A percentile compares a stretch with the other conserved stretches of the same genome.
phyloP scores from a whole-genome alignment of 2,113 vertebrate species.

The Ondatra zibethicus region DNA sequence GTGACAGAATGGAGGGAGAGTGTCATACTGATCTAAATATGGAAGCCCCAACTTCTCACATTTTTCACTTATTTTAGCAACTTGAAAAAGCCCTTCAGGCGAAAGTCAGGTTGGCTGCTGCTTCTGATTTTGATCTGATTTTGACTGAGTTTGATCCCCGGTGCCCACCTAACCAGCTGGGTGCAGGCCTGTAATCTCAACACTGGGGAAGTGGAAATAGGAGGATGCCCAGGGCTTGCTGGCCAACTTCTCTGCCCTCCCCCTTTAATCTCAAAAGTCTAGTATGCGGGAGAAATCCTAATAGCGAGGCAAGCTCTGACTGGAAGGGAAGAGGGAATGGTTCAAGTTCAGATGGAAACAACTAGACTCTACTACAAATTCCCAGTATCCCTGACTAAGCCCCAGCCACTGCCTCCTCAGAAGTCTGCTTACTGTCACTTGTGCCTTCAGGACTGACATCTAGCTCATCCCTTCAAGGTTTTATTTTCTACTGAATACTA shows the following conservation, averaged over 20 bases:
- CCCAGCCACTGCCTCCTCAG: too few species aligned
- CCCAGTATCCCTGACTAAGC: neutral
- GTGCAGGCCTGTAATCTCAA: neutral
- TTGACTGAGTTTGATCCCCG: neutral
- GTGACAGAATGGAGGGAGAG: neutral
- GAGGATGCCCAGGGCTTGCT: neutral
- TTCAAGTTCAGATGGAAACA: neutral
- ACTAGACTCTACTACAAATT: neutral
- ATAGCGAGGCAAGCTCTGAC: neutral
- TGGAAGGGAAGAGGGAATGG: constrained; percentile 18
- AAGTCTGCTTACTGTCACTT: neutral
- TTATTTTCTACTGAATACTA: neutral
- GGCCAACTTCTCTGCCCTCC: neutral
- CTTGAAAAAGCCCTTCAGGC: constrained; percentile 22
- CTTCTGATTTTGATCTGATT: constrained; percentile 51
- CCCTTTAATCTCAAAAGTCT: neutral
- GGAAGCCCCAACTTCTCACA: constrained; percentile 21
- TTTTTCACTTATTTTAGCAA: constrained; percentile 60
- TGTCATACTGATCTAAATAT: constrained; percentile 28
- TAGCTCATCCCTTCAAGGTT: neutral
- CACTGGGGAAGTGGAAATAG: too few species aligned
- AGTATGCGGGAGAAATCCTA: neutral
- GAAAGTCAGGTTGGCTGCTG: constrained; percentile 23
- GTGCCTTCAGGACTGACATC: neutral
- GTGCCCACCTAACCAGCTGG: neutral